Conservation (phyloP, 2,797 vertebrate species). For the Synanceia verrucosa region DNA sequence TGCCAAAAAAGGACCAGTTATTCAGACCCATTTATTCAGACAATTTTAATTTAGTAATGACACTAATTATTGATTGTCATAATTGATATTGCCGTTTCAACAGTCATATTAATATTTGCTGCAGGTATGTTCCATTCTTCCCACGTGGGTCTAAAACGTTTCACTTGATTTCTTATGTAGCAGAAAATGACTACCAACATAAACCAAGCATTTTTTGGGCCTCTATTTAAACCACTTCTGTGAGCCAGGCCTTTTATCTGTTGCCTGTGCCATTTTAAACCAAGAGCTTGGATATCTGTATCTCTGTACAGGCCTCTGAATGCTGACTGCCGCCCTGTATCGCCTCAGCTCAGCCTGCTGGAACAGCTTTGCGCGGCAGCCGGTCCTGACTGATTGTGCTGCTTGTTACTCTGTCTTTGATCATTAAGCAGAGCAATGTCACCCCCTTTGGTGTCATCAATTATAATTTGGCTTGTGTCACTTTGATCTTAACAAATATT, state of each 20-base stretch:
- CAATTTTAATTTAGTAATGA: no score
- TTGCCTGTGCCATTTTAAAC: not conserved
- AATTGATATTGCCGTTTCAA: no score
- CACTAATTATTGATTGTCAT: no score
- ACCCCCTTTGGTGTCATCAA: constrained; percentile 59
- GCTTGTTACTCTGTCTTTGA: constrained; percentile 65
- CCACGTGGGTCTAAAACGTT: not conserved
- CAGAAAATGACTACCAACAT: not conserved
- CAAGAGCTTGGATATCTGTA: not conserved
- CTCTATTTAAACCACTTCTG: not conserved
- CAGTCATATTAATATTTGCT: not conserved
- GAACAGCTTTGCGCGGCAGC: constrained; percentile 28
- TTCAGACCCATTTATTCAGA: no score
- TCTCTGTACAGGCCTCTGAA: constrained; percentile 3
- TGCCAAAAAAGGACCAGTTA: no score
- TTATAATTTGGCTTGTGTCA: constrained; percentile 47
- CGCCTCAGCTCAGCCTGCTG: constrained; percentile 22
- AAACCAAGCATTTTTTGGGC: not conserved
- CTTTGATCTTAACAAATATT: constrained; percentile 69
- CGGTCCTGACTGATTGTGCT: constrained; percentile 49
- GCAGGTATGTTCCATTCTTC: not conserved
- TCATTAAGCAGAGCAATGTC: constrained; percentile 63
- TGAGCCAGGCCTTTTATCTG: constrained; percentile 3
- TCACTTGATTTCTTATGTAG: not conserved
- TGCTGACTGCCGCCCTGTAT: constrained; percentile 12